Evolutionary conservation across 1,140 invertebrate species (phyloP).

Genomic region (Tyrophagus putrescentiae): DNA sequence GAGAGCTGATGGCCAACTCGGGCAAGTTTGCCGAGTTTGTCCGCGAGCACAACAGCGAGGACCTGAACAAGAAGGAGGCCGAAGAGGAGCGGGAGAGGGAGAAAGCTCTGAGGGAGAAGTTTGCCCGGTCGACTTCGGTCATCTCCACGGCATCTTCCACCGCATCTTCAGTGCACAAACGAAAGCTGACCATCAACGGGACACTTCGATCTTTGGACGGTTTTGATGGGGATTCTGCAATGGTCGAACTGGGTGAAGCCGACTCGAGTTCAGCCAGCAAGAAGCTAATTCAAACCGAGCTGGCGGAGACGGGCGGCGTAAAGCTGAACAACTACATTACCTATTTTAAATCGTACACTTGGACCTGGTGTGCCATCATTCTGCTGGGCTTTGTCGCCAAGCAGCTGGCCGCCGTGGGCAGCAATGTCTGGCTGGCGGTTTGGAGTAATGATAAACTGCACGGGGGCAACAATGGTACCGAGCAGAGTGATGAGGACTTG

Average conservation of each 20-base stretch:
- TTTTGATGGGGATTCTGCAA: too few relatives aligned
- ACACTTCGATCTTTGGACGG: too few relatives aligned
- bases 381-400: constrained; percentile 24
- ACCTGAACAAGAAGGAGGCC: neutral
- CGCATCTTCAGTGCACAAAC: too few relatives aligned
- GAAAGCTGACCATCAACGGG: too few relatives aligned
- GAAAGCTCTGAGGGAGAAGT: too few relatives aligned
- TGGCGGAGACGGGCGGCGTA: constrained; percentile 16
- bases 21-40: constrained; percentile 33
- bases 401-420: constrained; percentile 39
- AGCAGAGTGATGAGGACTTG: constrained; percentile 33
- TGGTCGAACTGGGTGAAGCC: neutral
- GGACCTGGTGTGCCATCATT: constrained; percentile 19
- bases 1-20: constrained; percentile 32
- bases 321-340: constrained; percentile 15
- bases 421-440: constrained; percentile 33
- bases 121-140: too few relatives aligned
- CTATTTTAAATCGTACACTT: constrained; percentile 6
- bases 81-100: too few relatives aligned
- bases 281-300: constrained; percentile 68
- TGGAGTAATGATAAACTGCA: constrained; percentile 33
- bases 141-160: too few relatives aligned
- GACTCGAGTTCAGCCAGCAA: neutral
- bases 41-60: constrained; percentile 47
- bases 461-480: neutral